These are phyloP conservation scores for Nasonia giraulti DNA, from an alignment of 1,140 invertebrate species.

Conservation along the genomic window DNA sequence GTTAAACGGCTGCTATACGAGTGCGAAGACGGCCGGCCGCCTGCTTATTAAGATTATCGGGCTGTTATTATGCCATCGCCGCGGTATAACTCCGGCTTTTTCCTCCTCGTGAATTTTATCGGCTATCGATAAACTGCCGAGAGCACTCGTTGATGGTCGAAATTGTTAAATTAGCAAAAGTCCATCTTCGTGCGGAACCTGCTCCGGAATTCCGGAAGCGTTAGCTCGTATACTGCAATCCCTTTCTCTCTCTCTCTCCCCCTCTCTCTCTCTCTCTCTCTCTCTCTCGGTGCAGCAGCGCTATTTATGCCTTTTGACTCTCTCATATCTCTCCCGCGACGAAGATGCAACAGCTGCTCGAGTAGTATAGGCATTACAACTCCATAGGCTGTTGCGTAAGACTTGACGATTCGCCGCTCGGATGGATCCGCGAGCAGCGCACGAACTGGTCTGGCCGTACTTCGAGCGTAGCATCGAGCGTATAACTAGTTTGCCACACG, in stretches of 20 bases:
- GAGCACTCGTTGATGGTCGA: too few species aligned
- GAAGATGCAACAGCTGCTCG: background rate
- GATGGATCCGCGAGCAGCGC: background rate
- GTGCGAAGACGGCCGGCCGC: constrained; percentile 44
- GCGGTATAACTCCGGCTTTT: constrained; percentile 4
- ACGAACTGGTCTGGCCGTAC: constrained; percentile 10
- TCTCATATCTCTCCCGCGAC: background rate
- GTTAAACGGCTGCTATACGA: constrained; percentile 34
- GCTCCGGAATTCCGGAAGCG: too few species aligned
- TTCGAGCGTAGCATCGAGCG: constrained; percentile 16
- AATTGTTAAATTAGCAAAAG: too few species aligned
- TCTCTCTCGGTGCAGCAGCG: background rate
- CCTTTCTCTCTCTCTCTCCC: too few species aligned
- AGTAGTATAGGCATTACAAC: background rate
- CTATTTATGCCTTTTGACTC: background rate
- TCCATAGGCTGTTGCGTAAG: background rate
- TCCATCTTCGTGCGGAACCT: too few species aligned
- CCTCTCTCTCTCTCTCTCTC: too few species aligned
- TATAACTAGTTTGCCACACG: background rate
- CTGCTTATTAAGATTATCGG: constrained; percentile 45
- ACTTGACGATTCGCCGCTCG: background rate
- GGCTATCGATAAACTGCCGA: too few species aligned
- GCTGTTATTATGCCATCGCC: constrained; percentile 38
- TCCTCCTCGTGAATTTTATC: background rate
- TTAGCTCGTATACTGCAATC: too few species aligned